A percentile compares a stretch with the other conserved stretches of the same genome.
phyloP scores from a whole-genome alignment of 2,888 invertebrate genomes.

The Drosophila atroscutellata region DNA sequence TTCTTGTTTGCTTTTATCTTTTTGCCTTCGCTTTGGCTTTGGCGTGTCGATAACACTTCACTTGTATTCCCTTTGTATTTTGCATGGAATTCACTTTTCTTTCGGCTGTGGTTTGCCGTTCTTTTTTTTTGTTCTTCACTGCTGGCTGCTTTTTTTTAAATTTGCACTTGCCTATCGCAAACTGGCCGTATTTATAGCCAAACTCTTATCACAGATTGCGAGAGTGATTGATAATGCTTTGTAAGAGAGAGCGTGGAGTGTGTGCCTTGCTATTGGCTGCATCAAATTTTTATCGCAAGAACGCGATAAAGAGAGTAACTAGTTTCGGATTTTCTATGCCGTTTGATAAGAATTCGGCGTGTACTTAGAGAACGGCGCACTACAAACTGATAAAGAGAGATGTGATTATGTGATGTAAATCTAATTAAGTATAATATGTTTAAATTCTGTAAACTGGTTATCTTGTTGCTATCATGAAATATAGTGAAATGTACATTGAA shows the following conservation, averaged over 20 bases:
- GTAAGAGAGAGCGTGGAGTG: background rate
- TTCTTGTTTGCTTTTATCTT: slow-evolving; percentile 27
- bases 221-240: background rate
- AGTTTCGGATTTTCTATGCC: background rate
- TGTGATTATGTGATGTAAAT: background rate
- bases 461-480: background rate
- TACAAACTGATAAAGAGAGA: slow-evolving; percentile 1
- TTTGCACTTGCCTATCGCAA: slow-evolving; percentile 43
- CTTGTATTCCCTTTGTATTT: slow-evolving; percentile 64
- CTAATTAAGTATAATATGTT: background rate
- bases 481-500: background rate
- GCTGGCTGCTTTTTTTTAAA: slow-evolving; percentile 41
- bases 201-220: slow-evolving; percentile 3
- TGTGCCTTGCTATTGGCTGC: slow-evolving; percentile 28
- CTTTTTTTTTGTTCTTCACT: slow-evolving; percentile 43
- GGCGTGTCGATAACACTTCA: slow-evolving; percentile 72
- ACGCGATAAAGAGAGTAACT: slow-evolving; percentile 7
- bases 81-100: slow-evolving; percentile 66
- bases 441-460: background rate
- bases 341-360: slow-evolving; percentile 38
- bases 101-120: slow-evolving; percentile 56
- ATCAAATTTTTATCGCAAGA: slow-evolving; percentile 27
- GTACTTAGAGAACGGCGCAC: slow-evolving; percentile 12
- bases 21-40: slow-evolving; percentile 64
- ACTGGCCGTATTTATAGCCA: slow-evolving; percentile 58